These are phyloP conservation scores for Pangasius macronema DNA, from an alignment of 2,797 vertebrate genomes.

Conservation along the genomic window DNA sequence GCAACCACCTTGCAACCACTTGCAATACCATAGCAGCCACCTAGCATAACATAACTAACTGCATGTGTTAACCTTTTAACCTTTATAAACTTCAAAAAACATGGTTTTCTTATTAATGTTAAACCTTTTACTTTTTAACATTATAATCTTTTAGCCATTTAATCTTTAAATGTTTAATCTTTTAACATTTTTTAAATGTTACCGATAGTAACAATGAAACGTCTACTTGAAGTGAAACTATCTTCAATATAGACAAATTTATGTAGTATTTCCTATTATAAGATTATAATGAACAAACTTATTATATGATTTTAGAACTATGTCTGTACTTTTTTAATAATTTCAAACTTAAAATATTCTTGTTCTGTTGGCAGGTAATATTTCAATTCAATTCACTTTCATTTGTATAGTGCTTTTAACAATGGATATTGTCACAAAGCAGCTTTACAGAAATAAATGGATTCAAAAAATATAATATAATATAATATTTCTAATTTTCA, in stretches of 20 bases:
- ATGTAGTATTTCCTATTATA: neutral
- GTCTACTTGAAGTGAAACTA: neutral
- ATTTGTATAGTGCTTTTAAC: no score
- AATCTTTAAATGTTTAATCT: neutral
- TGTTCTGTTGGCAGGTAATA: neutral
- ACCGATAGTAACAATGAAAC: neutral
- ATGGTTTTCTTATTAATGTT: neutral
- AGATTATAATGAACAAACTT: no score
- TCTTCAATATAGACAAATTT: neutral
- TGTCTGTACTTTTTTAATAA: neutral
- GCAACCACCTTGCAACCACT: neutral
- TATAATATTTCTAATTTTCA: neutral
- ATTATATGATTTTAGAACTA: neutral
- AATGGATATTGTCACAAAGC: no score
- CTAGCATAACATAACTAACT: neutral
- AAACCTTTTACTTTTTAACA: neutral
- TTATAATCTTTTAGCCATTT: neutral
- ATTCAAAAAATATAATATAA: no score
- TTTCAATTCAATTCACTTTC: no score
- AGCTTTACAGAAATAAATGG: no score
- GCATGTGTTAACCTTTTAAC: neutral
- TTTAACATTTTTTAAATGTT: neutral
- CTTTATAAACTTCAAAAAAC: neutral
- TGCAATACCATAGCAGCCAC: neutral
- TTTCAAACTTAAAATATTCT: neutral